Percentiles rank a stretch among this genome's conserved stretches.
Evolutionary conservation across 2,888 invertebrate species (phyloP).

Genomic region (Blastobasis lacticolella): DNA sequence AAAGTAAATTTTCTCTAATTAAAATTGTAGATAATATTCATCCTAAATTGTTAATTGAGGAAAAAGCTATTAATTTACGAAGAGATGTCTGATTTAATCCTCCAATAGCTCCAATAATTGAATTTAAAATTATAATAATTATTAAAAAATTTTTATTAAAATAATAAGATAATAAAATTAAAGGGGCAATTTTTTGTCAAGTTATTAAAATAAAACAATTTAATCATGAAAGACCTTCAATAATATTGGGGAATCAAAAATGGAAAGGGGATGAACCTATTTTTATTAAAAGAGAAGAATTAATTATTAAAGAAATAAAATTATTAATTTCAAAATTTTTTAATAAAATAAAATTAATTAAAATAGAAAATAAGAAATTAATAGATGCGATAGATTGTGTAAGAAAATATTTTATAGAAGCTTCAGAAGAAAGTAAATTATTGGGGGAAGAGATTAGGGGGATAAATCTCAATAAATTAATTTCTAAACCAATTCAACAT

Average conservation of each 20-base stretch:
- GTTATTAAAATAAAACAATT: constrained; percentile 73
- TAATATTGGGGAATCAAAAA: constrained; percentile 75
- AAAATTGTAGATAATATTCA: constrained; percentile 67
- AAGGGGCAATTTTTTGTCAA: constrained; percentile 78
- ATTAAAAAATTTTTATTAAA: constrained; percentile 53
- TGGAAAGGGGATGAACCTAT: constrained; percentile 74
- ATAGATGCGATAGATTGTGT: constrained; percentile 74
- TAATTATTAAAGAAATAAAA: constrained; percentile 40
- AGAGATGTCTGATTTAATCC: constrained; percentile 71
- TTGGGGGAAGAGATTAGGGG: constrained; percentile 67
- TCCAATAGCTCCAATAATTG: constrained; percentile 63
- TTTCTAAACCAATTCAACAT: constrained; percentile 77
- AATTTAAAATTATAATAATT: constrained; percentile 55
- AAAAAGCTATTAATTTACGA: constrained; percentile 76
- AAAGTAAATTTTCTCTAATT: constrained; percentile 60
- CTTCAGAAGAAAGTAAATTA: constrained; percentile 66
- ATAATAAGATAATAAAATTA: constrained; percentile 69
- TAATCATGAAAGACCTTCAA: constrained; percentile 73
- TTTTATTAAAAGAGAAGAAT: constrained; percentile 66
- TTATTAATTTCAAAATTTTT: constrained; percentile 43
- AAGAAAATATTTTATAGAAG: constrained; percentile 76
- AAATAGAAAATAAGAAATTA: constrained; percentile 66
- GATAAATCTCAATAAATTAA: constrained; percentile 76
- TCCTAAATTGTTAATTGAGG: constrained; percentile 77
- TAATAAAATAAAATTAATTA: constrained; percentile 45